Base-by-base conservation (phyloP, 2,797 vertebrate genomes). In the Cercopithecus diana region DNA sequence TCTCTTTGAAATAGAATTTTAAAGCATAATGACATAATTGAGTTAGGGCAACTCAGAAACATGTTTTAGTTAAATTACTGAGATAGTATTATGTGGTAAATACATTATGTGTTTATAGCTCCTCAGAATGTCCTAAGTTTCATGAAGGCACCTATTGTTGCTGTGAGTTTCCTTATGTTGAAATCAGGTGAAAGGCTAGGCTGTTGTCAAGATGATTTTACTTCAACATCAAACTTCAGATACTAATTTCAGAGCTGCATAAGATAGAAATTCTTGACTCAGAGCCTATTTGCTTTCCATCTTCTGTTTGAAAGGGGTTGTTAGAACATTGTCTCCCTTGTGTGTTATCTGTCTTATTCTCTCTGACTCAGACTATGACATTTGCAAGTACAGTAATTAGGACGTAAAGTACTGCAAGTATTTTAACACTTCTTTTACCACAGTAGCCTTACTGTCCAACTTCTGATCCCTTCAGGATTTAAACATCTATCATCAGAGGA, bases 341-440 rank as follows among this genome's bases (percentile, higher is more conserved):
- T 96, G 92, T 91, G 90, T 67, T 97, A 57, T 92, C 64, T n/a
- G 0, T 61, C 58, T 86, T 79, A 43, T 91, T 89, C 72, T 88
- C 45, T 96, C 94, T 70, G 96, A 97, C 92, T 95, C 52, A 41
- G 97, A 83, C 86, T 11, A 84, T 79, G 95, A 87, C 90, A 45
- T 97, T 98, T 98, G 96, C 91, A 95, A 93, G 55, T 50, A 45
- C 11, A 19, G 52, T 97, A 88, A 96, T 85, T 96, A 95, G 82
- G 58, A 75, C 85, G 73, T 98, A 96, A 97, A 98, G 58, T 52
- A 70, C 73, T 96, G 17, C 28, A 43, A 24, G 76, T 36, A 2
- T 96, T 85, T 93, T 79, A 97, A 85, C 82, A 95, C 81, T 96
- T 96, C 89, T 96, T 0, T 0, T 61, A 79, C 87, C 83, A 73